Evolutionary conservation across 2,113 vertebrate species (phyloP), one percentile per base, ranked within the genome.

Genomic region (Entomyzon cyanotis): DNA sequence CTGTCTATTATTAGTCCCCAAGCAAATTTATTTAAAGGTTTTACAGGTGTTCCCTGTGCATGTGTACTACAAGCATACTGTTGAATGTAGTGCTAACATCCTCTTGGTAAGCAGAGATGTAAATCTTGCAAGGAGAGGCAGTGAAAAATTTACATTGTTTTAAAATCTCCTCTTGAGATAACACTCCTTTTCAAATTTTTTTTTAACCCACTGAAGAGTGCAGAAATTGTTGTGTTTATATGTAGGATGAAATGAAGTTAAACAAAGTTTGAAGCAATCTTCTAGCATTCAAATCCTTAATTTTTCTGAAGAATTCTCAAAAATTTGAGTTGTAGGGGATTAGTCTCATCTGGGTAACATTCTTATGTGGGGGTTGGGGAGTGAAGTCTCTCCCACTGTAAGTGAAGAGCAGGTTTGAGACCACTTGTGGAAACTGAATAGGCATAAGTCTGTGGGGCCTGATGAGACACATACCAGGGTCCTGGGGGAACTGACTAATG

Each of bases 121-220:
- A 46, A 60, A 28, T 37, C 31, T 70, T 77, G 46, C 53, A 73
- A 60, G 94, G 15, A 80, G 42, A 87, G 35, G 15, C 11, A 84
- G 35, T 75, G 84, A 68, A 79, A 27, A 44, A 10, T 82, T 76
- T 50, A 9, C 11, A 13, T 55, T 46, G 8, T 70, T 86, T 90
- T 67, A 33, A 80, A 77, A 33, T 50, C 63, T 79, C 37, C 21
- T 77, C 55, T 71, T 85, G 31, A 80, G 42, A 28, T 31, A 80
- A 56, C 0, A 0, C 5, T 85, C 0, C 0, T 4, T 30, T 67
- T 47, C 71, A 5, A 11, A 24, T 59, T 41, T 49, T 35, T 37
- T 92, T 90, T 90, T 83, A 84, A 89, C 7, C 23, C 37, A 50
- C 81, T 88, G 24, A 28, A 46, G 15, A 22, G 17, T 1, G 3